Evolutionary conservation across 2,113 vertebrate genomes (phyloP), one percentile per base, ranked within the genome.

Genomic region (Astur gentilis): DNA sequence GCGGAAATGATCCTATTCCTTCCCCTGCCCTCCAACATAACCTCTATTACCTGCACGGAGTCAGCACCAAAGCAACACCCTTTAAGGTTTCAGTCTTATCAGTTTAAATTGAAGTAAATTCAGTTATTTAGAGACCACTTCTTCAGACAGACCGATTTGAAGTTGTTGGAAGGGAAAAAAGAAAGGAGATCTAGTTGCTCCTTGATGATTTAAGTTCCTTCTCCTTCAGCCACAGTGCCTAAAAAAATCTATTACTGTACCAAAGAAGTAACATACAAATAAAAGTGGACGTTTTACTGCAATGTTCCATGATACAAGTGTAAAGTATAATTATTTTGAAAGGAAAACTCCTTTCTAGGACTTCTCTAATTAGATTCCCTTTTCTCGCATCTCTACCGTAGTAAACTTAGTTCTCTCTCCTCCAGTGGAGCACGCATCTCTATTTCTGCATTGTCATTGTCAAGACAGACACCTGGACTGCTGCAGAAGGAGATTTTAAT

Each of bases 401-500:
- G 17, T 58, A 49, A 94, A 91, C 45, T 79, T 38, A 20, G 38
- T 91, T 88, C 6, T 64, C 55, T 76, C 71, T 67, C 70, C 85
- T 83, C 54, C 90, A 85, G 87, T 5, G 27, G 45, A 96, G 71
- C 69, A 75, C 2, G 0, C 60, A 92, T 62, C 77, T 73, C 47
- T 62, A 36, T 96, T 97, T 97, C 90, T 98, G 96, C 96, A 93
- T 0, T 84, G 96, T 97, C 97, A 97, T 96, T 79, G 83, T 91
- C 80, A 32, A 83, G 81, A 80, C 91, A 97, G 91, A 72, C 81
- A 96, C 80, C 96, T 95, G 88, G 58, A 26, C 83, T 91, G 88
- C 81, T 93, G 92, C 93, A 77, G 77, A 5, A 92, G 70, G 71
- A 80, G 71, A 89, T 83, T 87, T 57, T 66, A 19, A 79, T 76